Percentiles rank a stretch among this genome's conserved stretches.
These are phyloP conservation scores for Dicrostonyx torquatus DNA, from an alignment of 2,797 vertebrate genomes.

Conservation along the genomic window DNA sequence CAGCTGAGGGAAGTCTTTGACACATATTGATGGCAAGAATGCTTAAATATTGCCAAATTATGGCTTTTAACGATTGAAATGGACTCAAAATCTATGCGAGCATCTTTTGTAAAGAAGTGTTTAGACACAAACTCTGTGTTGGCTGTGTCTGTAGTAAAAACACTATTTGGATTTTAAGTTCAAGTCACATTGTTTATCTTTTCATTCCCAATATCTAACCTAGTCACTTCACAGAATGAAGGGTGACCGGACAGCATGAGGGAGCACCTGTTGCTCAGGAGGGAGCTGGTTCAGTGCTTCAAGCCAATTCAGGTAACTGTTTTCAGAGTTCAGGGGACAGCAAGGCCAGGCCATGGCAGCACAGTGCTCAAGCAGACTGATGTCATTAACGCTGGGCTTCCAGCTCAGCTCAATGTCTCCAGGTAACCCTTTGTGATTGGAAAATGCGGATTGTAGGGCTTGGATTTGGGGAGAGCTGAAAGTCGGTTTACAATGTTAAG, in stretches of 20 bases:
- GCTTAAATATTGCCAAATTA: not conserved
- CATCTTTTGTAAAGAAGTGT: not conserved
- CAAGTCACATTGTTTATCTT: not conserved
- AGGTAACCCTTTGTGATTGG: not conserved
- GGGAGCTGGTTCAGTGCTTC: not conserved
- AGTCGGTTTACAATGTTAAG: not conserved
- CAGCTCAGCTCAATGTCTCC: not conserved
- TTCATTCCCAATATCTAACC: not conserved
- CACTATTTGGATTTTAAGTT: not conserved
- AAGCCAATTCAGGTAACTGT: not conserved
- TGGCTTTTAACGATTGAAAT: not conserved
- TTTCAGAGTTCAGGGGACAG: not conserved
- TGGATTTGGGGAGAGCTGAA: not conserved
- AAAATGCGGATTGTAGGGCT: not conserved
- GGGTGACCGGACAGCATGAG: not conserved
- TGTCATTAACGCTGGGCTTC: not conserved
- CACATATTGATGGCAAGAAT: not conserved
- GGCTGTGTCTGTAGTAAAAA: not conserved
- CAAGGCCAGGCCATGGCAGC: not conserved
- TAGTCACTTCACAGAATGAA: not conserved
- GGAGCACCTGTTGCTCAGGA: not conserved
- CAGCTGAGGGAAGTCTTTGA: not conserved
- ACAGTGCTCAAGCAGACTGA: not conserved
- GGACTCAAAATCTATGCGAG: not conserved
- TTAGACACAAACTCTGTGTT: not conserved